These are phyloP conservation scores for Catocala fraxini DNA, from an alignment of 2,888 invertebrate genomes.

Conservation along the genomic window DNA sequence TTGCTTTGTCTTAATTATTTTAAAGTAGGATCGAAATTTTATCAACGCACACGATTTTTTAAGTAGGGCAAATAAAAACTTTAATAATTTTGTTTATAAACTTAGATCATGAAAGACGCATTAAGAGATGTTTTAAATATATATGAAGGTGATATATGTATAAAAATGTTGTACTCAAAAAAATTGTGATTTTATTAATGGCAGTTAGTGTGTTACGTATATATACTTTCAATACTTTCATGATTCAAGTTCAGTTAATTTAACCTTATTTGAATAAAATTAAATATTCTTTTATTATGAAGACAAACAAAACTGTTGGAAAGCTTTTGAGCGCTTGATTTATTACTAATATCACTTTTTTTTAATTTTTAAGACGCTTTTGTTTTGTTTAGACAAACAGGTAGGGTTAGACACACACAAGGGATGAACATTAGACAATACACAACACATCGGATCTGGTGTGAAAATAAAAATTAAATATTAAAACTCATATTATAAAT, in stretches of 20 bases:
- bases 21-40: slow-evolving; percentile 59
- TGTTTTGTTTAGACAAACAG: slow-evolving; percentile 85
- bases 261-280: slow-evolving; percentile 65
- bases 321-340: slow-evolving; percentile 80
- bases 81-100: slow-evolving; percentile 60
- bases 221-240: slow-evolving; percentile 66
- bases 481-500: slow-evolving; percentile 67
- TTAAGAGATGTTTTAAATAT: slow-evolving; percentile 20
- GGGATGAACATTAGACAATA: slow-evolving; percentile 96
- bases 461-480: slow-evolving; percentile 78
- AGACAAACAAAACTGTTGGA: slow-evolving; percentile 85
- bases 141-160: background rate
- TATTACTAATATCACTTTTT: slow-evolving; percentile 67
- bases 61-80: slow-evolving; percentile 64
- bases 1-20: slow-evolving; percentile 84
- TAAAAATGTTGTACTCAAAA: too few relatives aligned
- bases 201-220: slow-evolving; percentile 3
- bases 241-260: slow-evolving; percentile 73
- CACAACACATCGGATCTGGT: slow-evolving; percentile 91
- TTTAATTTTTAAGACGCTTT: slow-evolving; percentile 74
- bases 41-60: slow-evolving; percentile 61
- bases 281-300: slow-evolving; percentile 63
- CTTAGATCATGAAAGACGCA: slow-evolving; percentile 80
- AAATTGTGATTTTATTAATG: background rate
- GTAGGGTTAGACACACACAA: slow-evolving; percentile 95